These are phyloP conservation scores for Sarotherodon lohbergeri DNA, from an alignment of 2,113 vertebrate genomes.

Conservation along the genomic window DNA sequence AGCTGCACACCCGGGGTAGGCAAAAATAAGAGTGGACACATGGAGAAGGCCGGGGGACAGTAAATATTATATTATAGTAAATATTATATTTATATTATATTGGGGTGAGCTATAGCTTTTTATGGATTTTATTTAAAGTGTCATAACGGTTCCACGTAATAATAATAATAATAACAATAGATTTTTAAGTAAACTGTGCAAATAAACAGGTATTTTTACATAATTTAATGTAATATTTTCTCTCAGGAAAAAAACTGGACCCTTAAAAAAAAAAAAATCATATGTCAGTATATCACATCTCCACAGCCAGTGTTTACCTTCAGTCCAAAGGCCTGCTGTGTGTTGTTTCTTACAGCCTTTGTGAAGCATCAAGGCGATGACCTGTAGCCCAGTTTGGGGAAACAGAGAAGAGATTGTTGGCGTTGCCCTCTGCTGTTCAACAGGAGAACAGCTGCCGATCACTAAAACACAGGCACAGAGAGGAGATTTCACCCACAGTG, in stretches of 20 bases:
- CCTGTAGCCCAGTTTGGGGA: conserved; percentile 50
- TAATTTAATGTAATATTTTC: not conserved
- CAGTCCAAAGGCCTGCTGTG: not conserved
- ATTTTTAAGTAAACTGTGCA: not conserved
- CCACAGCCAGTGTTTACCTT: conserved; percentile 17
- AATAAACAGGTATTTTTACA: not conserved
- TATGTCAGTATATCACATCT: not conserved
- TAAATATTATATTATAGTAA: not conserved
- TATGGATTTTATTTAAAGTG: not conserved
- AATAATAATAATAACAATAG: not conserved
- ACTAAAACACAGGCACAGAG: not conserved
- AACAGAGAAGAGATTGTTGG: conserved; percentile 21
- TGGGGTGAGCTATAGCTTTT: not conserved
- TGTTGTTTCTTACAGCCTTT: conserved; percentile 34
- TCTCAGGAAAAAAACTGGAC: not conserved
- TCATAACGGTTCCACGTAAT: not conserved
- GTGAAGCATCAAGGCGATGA: conserved; percentile 41
- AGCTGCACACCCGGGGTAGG: not conserved
- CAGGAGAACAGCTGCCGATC: not conserved
- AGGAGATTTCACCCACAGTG: not conserved
- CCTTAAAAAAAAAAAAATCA: not conserved
- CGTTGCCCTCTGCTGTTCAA: conserved; percentile 63
- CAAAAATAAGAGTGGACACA: not conserved
- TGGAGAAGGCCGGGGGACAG: not conserved
- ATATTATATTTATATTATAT: not conserved